A percentile compares a stretch with the other conserved stretches of the same genome.
phyloP scores from a whole-genome alignment of 1,140 invertebrate genomes.

The Cotesia glomerata region DNA sequence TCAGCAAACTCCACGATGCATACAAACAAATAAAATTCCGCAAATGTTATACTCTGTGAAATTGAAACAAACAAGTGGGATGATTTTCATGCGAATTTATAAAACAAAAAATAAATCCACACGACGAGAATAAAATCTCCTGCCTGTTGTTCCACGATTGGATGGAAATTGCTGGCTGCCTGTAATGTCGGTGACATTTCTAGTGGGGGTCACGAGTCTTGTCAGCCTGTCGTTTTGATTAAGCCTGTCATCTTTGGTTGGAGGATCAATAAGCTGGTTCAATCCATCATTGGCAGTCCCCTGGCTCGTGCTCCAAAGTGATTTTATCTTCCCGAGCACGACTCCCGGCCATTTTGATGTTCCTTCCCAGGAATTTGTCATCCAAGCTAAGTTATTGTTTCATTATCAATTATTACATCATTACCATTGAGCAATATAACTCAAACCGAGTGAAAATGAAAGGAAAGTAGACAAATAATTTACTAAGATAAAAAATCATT shows the following conservation, averaged over 20 bases:
- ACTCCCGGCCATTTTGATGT: constrained; percentile 74
- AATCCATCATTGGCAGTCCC: constrained; percentile 73
- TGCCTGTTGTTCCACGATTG: constrained; percentile 25
- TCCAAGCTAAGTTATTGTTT: constrained; percentile 50
- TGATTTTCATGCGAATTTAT: not conserved
- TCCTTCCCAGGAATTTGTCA: constrained; percentile 67
- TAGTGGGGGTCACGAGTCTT: constrained; percentile 23
- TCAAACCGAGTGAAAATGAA: too few species aligned
- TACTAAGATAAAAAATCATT: not conserved
- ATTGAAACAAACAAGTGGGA: too few species aligned
- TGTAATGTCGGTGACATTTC: constrained; percentile 19
- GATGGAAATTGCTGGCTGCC: constrained; percentile 8
- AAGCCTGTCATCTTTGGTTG: constrained; percentile 49
- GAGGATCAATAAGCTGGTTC: constrained; percentile 72
- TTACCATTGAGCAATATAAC: too few species aligned
- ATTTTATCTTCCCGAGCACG: constrained; percentile 85
- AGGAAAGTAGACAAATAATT: too few species aligned
- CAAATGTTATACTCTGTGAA: not conserved
- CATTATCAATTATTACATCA: constrained; percentile 10
- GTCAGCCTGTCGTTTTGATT: constrained; percentile 46
- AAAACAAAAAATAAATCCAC: not conserved
- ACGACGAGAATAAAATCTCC: constrained; percentile 26
- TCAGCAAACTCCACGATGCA: constrained; percentile 22
- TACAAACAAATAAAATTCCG: not conserved
- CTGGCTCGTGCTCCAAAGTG: constrained; percentile 78